Evolutionary conservation across 2,888 invertebrate species (phyloP).

Genomic region (Hypercompe scribonia): DNA sequence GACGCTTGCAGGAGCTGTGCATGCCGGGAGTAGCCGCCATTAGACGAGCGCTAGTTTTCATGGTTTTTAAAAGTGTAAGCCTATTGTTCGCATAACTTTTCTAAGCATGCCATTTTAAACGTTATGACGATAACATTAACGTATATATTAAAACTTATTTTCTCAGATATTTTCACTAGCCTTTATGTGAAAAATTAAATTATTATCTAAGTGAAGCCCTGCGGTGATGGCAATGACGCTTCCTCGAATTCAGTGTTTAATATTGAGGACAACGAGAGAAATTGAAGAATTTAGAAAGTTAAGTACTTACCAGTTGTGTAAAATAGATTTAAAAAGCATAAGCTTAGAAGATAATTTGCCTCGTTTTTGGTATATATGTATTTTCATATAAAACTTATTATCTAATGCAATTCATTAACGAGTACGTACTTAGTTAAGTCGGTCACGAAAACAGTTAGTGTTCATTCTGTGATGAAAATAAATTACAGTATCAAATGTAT

Average conservation of each 20-base stretch:
- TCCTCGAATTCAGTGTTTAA: neutral
- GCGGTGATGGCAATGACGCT: neutral
- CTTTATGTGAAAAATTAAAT: too few species aligned
- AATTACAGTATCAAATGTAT: neutral
- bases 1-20: too few species aligned
- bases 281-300: conserved; percentile 3
- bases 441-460: conserved; percentile 15
- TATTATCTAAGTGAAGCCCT: neutral
- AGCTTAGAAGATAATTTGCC: neutral
- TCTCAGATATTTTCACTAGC: neutral
- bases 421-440: neutral
- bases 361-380: neutral
- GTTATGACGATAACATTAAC: neutral
- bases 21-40: neutral
- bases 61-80: too few species aligned
- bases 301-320: neutral
- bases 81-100: too few species aligned
- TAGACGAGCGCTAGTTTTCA: too few species aligned
- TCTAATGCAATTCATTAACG: conserved; percentile 1
- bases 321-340: neutral
- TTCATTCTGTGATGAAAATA: neutral
- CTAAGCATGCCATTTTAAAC: neutral
- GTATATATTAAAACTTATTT: neutral
- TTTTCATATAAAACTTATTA: neutral
- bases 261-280: conserved; percentile 2